phyloP scores from a whole-genome alignment of 1,140 invertebrate genomes.

The Drosophila rhopaloa region DNA sequence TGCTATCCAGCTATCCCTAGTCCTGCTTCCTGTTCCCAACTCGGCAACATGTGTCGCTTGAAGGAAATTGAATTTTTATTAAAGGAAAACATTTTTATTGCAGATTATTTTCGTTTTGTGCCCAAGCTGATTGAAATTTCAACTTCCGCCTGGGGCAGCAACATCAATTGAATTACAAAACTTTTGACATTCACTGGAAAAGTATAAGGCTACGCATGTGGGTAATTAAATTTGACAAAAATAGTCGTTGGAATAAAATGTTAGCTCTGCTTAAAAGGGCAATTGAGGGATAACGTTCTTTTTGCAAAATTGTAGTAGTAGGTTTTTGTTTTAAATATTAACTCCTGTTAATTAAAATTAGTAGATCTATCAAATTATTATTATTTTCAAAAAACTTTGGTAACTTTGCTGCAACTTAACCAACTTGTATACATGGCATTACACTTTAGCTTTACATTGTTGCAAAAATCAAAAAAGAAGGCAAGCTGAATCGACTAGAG shows the following conservation, averaged over 20 bases:
- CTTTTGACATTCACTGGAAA: constrained; percentile 42
- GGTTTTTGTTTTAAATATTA: no score
- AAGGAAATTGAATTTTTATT: constrained; percentile 84
- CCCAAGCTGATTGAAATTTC: constrained; percentile 74
- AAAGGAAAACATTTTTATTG: constrained; percentile 84
- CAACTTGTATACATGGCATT: neutral
- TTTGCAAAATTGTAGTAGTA: no score
- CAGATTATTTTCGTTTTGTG: constrained; percentile 80
- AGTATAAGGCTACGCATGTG: constrained; percentile 24
- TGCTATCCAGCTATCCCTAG: constrained; percentile 3
- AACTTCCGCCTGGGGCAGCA: constrained; percentile 54
- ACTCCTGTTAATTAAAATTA: no score
- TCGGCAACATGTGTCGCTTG: constrained; percentile 78
- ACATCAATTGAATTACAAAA: constrained; percentile 71
- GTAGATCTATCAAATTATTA: no score
- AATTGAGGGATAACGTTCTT: no score
- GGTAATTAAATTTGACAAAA: constrained; percentile 65
- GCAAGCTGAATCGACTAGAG: constrained; percentile 2
- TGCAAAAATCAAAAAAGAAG: constrained; percentile 1
- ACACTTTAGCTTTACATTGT: neutral
- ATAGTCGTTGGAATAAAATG: constrained; percentile 3
- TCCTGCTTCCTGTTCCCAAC: constrained; percentile 51
- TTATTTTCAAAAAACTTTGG: no score
- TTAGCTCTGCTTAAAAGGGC: neutral
- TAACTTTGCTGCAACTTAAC: neutral